Evolutionary conservation across 2,797 vertebrate genomes (phyloP), one percentile per base, ranked within the genome.

Genomic region (Hippopotamyrus pictus): DNA sequence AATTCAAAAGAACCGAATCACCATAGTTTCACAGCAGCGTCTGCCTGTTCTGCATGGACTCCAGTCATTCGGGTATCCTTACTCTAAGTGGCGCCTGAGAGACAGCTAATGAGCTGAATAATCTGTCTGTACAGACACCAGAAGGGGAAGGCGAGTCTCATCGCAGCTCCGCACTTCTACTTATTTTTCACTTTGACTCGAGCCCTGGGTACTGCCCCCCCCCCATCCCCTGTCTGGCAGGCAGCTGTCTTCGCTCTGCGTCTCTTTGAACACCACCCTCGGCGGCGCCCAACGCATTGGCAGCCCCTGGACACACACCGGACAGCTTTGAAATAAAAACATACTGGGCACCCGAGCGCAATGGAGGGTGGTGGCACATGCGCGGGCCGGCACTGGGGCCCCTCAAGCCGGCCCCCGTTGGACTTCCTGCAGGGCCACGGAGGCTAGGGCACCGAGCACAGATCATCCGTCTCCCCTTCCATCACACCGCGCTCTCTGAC

Each of bases 61-160:
- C 22, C 25, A 37, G 22, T 19, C 29, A 29, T 86, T 25, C 7
- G 48, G 48, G 53, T 37, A 41, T n/a, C 2, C 29, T 37, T 33
- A 37, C 50, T 44, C 53, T 41, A 41, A 87, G 53, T 11, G 14
- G 85, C 8, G 85, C 51, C 85, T 44, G 53, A 87, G 53, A 87
- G 48, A 87, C 86, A 57, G 51, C 53, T 87, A 87, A 87, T 87
- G 86, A 87, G 53, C 53, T 29, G 84, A 86, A 86, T 87, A 87
- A 87, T 87, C 53, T n/a, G 53, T 29, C 46, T 14, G 37, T 57
- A 87, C 17, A 41, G 86, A 19, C 53, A 44, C 53, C 25, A 57
- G 48, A 85, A 85, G 57, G 59, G 53, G 53, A 88, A 46, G 41
- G 87, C 44, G 44, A 88, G 57, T 65, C 86, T 57, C 51, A 25